A percentile compares a stretch with the other conserved stretches of the same genome.
phyloP scores from a whole-genome alignment of 1,140 invertebrate species.

The Diuraphis noxia region DNA sequence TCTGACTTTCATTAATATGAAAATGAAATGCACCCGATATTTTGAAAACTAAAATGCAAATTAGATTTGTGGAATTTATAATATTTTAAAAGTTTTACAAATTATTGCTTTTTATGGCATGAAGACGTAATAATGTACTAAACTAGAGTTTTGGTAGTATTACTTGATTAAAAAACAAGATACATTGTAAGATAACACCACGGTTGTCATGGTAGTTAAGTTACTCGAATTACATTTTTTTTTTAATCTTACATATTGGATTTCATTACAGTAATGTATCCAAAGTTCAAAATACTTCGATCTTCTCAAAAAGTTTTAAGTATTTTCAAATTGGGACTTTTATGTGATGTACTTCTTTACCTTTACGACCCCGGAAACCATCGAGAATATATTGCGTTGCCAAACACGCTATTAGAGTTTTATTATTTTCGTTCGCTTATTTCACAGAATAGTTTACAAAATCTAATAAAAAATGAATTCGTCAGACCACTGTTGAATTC shows the following conservation, averaged over 20 bases:
- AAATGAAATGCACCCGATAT: slow-evolving; percentile 15
- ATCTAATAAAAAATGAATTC: slow-evolving; percentile 11
- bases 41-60: slow-evolving; percentile 7
- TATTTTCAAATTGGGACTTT: neutral
- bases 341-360: neutral
- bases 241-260: slow-evolving; percentile 37
- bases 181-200: slow-evolving; percentile 25
- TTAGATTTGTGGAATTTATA: neutral
- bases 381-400: neutral
- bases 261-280: slow-evolving; percentile 41
- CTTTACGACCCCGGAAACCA: neutral
- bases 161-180: slow-evolving; percentile 35
- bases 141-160: neutral
- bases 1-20: slow-evolving; percentile 3
- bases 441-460: neutral
- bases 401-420: slow-evolving; percentile 20
- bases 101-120: slow-evolving; percentile 8
- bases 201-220: neutral
- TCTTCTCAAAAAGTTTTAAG: slow-evolving; percentile 11
- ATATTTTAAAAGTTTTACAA: slow-evolving; percentile 14
- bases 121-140: neutral
- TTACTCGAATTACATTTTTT: slow-evolving; percentile 11
- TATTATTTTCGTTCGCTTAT: neutral
- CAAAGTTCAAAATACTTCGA: slow-evolving; percentile 20
- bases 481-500: neutral